These are phyloP conservation scores for Chondrilla cf. caribensis DNA, from an alignment of 37 sponge, comb jelly and placozoan genomes.

Conservation along the genomic window DNA sequence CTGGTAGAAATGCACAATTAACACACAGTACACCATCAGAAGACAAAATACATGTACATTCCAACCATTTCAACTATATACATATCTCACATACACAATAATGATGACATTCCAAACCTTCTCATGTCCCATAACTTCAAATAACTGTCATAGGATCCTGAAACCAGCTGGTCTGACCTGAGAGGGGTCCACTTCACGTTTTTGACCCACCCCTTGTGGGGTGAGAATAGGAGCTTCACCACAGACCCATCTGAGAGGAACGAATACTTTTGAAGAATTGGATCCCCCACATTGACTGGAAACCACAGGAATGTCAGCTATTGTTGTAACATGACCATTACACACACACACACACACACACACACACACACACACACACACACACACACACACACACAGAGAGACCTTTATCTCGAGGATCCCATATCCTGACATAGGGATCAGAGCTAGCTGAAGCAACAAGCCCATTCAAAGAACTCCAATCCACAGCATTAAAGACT, in stretches of 20 bases:
- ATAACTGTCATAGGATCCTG: constrained; percentile 79
- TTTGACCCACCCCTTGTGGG: constrained; percentile 85
- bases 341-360: too few relatives aligned
- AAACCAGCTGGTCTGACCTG: constrained; percentile 72
- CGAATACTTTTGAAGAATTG: background rate
- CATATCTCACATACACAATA: too few relatives aligned
- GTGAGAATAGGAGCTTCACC: constrained; percentile 50
- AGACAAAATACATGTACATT: too few relatives aligned
- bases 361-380: too few relatives aligned
- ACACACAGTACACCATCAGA: background rate
- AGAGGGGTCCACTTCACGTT: constrained; percentile 68
- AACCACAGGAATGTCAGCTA: too few relatives aligned
- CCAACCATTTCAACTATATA: too few relatives aligned
- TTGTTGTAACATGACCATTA: too few relatives aligned
- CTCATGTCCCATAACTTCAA: constrained; percentile 83
- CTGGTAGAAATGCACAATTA: constrained; percentile 5
- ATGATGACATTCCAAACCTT: too few relatives aligned
- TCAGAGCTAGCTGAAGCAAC: constrained; percentile 80
- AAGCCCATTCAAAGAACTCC: constrained; percentile 12
- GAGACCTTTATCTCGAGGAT: constrained; percentile 44
- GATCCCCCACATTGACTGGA: too few relatives aligned
- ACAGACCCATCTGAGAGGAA: constrained; percentile 34
- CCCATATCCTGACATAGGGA: constrained; percentile 73
- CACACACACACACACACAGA: too few relatives aligned
- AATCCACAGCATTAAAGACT: constrained; percentile 58